phyloP scores from a whole-genome alignment of 2,113 vertebrate genomes.

The Campylomormyrus numenius region DNA sequence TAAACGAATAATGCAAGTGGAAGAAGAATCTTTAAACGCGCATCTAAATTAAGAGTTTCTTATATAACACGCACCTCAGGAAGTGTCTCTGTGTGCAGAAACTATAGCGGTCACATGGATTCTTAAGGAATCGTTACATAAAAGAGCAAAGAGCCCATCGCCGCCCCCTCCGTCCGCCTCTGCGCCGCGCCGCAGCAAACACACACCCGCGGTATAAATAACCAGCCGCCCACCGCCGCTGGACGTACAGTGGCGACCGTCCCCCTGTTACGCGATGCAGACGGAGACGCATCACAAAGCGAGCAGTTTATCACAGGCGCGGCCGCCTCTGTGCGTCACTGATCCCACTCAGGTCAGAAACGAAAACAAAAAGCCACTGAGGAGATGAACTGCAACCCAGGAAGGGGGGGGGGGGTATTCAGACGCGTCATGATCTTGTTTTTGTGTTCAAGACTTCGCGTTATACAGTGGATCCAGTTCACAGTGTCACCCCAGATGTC shows the following conservation, averaged over 20 bases:
- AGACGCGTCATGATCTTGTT: background rate
- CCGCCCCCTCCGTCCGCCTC: conserved; percentile 20
- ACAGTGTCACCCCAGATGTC: background rate
- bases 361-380: conserved; percentile 15
- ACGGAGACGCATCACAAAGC: background rate
- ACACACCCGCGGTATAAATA: conserved; percentile 25
- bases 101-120: background rate
- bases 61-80: background rate
- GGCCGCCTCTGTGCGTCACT: background rate
- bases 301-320: background rate
- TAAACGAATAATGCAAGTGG: background rate
- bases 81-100: background rate
- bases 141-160: conserved; percentile 14
- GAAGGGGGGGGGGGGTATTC: background rate
- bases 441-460: background rate
- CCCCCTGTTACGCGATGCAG: background rate
- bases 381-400: background rate
- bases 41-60: background rate
- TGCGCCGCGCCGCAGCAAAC: background rate
- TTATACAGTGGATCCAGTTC: background rate
- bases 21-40: background rate
- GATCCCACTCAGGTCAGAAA: conserved; percentile 15
- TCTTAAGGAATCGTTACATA: conserved; percentile 17
- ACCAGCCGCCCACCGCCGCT: conserved; percentile 18
- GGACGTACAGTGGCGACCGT: conserved; percentile 19